phyloP scores from a whole-genome alignment of 1,140 invertebrate species.

The Trachelipus rathkii region DNA sequence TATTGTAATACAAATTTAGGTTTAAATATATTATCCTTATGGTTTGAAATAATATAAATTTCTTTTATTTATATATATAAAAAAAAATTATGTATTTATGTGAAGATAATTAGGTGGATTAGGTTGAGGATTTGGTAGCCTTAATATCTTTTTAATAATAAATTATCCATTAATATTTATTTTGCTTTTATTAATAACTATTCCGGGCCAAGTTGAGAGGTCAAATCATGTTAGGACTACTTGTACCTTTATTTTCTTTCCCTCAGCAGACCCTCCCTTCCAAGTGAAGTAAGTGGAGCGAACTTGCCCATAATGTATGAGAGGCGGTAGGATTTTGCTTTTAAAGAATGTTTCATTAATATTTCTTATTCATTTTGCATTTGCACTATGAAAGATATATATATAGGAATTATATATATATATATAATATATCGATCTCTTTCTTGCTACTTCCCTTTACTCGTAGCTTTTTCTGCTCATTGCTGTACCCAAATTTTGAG shows the following conservation, averaged over 20 bases:
- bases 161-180: too few species aligned
- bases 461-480: background rate
- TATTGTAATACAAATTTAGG: too few species aligned
- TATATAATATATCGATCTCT: background rate
- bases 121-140: too few species aligned
- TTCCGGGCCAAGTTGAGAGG: background rate
- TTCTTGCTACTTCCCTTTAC: constrained; percentile 5
- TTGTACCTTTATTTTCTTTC: constrained; percentile 5
- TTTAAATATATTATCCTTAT: too few species aligned
- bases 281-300: background rate
- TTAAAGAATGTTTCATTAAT: constrained; percentile 7
- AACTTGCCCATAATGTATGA: background rate
- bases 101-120: too few species aligned
- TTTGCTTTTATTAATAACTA: background rate
- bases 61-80: too few species aligned
- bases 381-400: constrained; percentile 10
- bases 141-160: too few species aligned
- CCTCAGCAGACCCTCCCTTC: background rate
- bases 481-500: background rate
- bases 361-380: constrained; percentile 13
- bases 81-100: too few species aligned
- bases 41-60: too few species aligned
- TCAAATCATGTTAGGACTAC: constrained; percentile 4
- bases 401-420: background rate
- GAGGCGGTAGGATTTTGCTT: background rate